Base-by-base conservation (phyloP, 92 coral and sea anemone species). In the Actinostola sp. region DNA sequence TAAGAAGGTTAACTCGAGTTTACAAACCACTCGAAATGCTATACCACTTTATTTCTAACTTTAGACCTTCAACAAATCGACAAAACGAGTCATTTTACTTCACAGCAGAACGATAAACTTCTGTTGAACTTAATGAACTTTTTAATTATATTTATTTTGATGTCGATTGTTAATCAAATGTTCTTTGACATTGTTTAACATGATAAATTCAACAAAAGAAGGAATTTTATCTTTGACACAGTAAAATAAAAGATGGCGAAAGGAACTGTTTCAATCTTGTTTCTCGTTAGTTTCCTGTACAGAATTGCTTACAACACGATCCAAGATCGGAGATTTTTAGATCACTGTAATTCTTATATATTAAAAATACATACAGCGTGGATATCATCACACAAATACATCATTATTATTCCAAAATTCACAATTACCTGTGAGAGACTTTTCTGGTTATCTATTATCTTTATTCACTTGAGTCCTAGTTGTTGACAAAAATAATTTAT, bases 351-450 rank as follows among this genome's bases (percentile, higher is more conserved):
- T 11, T 4, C 6, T 36, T 11, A 44, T 21, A 14, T 15, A 35
- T 67, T 31, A 46, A 67, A 46, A 67, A 67, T 50, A 52, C 57
- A 68, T 51, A 14, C 42, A 41, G 38, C 74, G 49, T 68, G 74
- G 61, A 48, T 48, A 68, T 33, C 7, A 49, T 21, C 6, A 23
- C 41, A 44, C 30, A 41, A 24, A 23, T 64, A 15, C 0, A 23
- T 16, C 15, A 59, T 34, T 15, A 45, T 17, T 43, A 43, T 41
- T 45, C 30, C 38, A 21, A 19, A 43, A 33, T 34, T 23, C 21
- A 17, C 16, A 4, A 20, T 8, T 7, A 43, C 71, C 55, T 27
- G 71, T 33, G 9, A 65, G 17, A 14, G 44, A 33, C 74, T 11
- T 46, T 39, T 24, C 61, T 67, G 23, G 74, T 32, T 57, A 11